Conservation (phyloP, 2,797 vertebrate species). For the Falco rusticolus region DNA sequence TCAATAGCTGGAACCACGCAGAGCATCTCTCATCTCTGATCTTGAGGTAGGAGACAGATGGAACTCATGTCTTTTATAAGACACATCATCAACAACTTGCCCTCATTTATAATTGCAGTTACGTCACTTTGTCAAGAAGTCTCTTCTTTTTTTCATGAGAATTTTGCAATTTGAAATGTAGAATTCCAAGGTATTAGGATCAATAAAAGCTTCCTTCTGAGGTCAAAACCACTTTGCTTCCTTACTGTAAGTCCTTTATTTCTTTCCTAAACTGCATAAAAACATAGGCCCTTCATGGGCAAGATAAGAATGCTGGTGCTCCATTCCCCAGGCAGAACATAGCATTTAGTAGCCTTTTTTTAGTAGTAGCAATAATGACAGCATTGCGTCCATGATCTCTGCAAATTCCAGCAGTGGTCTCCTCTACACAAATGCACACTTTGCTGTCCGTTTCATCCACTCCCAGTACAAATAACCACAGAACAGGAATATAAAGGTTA, state of each 20-base stretch:
- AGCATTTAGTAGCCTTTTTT: neutral
- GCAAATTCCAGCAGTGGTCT: neutral
- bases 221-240: neutral
- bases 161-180: neutral
- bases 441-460: neutral
- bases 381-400: neutral
- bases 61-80: neutral
- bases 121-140: neutral
- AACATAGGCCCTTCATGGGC: neutral
- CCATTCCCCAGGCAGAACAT: neutral
- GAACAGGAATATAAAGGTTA: neutral
- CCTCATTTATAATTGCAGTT: neutral
- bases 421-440: neutral
- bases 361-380: neutral
- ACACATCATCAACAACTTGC: neutral
- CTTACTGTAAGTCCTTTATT: neutral
- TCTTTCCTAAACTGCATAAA: neutral
- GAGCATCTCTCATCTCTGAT: neutral
- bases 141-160: neutral
- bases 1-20: neutral
- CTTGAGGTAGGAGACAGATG: neutral
- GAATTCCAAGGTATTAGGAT: neutral
- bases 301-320: neutral
- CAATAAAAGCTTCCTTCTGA: neutral
- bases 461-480: neutral